Conservation (phyloP, 2,113 vertebrate species). For the Phalacrocorax brasilianus region DNA sequence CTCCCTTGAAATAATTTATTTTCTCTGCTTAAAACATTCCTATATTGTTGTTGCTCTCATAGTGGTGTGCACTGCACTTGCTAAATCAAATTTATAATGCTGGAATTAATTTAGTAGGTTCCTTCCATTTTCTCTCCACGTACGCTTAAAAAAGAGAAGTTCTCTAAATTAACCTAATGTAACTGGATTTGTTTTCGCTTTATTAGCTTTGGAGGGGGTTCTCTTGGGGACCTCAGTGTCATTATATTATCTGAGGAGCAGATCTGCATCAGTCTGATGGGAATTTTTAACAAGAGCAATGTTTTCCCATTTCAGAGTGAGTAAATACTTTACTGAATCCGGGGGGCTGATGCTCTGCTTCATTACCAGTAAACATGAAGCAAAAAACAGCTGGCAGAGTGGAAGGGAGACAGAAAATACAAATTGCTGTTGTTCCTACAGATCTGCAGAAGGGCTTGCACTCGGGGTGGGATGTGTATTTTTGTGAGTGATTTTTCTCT, state of each 20-base stretch:
- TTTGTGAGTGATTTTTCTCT: neutral
- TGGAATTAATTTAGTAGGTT: conserved; percentile 55
- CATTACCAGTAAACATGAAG: neutral
- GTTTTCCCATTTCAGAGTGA: conserved; percentile 32
- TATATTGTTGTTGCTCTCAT: conserved; percentile 31
- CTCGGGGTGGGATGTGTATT: neutral
- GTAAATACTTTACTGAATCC: conserved; percentile 18
- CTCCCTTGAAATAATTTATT: conserved; percentile 50
- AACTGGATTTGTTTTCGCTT: conserved; percentile 55
- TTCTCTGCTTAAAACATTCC: conserved; percentile 7
- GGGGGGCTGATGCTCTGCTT: neutral
- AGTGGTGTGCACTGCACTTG: neutral
- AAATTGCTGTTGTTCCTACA: neutral
- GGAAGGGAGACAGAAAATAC: neutral
- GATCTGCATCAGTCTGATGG: conserved; percentile 28
- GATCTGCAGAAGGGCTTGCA: neutral
- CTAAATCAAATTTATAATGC: conserved; percentile 59
- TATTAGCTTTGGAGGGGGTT: conserved; percentile 50
- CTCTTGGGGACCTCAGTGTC: conserved; percentile 27
- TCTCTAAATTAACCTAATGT: conserved; percentile 45
- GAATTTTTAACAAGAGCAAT: conserved; percentile 35
- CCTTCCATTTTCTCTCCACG: conserved; percentile 31
- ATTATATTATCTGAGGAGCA: conserved; percentile 45
- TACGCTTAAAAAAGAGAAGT: conserved; percentile 41
- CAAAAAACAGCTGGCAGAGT: neutral